Evolutionary conservation across 1,140 invertebrate species (phyloP), one percentile per base, ranked within the genome.

Genomic region (Cherax quadricarinatus): DNA sequence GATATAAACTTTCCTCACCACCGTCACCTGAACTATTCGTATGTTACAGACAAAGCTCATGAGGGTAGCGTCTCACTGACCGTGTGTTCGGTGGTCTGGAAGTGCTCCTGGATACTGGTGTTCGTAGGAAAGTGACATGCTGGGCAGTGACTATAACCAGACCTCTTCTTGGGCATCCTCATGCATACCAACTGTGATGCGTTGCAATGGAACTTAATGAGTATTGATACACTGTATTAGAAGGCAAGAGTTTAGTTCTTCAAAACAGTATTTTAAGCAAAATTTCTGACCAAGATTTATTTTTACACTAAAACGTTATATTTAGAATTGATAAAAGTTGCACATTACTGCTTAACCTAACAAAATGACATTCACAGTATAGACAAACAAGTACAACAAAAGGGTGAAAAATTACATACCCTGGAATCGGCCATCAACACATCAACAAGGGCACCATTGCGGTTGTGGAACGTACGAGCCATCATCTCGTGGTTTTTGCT

Each of bases 401-500:
- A 41, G 0, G 30, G 30, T 41, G 30, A 41, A 41, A 41, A 41
- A 41, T 41, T 10, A n/a, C 66, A 41, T 49, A 87, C 85, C 85
- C 78, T 78, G 41, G 86, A 57, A 10, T 88, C 86, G 1, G 78
- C 49, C 30, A 88, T 79, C 7, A 88, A 53, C 14, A 88, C 51
- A 80, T 88, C 78, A 21, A 88, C 62, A 41, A 75, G 24, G 41
- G 86, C 86, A 16, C 53, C 78, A 49, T 75, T 79, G 51, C 86
- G 86, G 14, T 70, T 49, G 10, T 88, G 86, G 75, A 88, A 88
- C 0, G 41, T 30, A 1, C 60, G 78, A 6, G 75, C 57, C 41
- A 88, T 62, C 4, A 79, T 48, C 24, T 80, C 78, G 24, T 88
- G 86, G 53, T 88, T 80, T 48, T 88, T 88, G 78, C 86, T 60